Conservation (phyloP, 2,113 vertebrate species). For the Melanocharis versteri region DNA sequence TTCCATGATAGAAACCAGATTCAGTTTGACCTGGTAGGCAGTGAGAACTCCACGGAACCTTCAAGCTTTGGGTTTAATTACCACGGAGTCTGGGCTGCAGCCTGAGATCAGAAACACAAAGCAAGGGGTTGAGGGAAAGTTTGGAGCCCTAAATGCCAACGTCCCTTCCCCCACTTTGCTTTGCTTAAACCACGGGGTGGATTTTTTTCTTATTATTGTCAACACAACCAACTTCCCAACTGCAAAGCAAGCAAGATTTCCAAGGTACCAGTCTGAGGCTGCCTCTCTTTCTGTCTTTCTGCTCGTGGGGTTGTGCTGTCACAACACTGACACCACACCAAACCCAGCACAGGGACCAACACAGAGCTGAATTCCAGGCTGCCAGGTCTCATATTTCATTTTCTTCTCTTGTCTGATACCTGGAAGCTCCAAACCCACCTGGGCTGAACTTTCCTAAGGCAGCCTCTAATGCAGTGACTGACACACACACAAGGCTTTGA, state of each 20-base stretch:
- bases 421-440: neutral
- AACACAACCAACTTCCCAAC: neutral
- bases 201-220: neutral
- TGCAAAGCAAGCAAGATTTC: neutral
- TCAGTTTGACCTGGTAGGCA: conserved; percentile 43
- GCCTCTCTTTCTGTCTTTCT: neutral
- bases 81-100: conserved; percentile 14
- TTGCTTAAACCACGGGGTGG: neutral
- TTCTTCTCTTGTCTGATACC: neutral
- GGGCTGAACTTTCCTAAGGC: neutral
- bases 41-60: conserved; percentile 30
- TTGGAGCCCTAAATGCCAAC: neutral
- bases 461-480: neutral
- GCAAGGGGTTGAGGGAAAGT: neutral
- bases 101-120: conserved; percentile 12
- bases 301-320: neutral
- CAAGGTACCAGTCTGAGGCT: neutral
- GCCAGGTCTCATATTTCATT: neutral
- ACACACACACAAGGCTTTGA: neutral
- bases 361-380: neutral
- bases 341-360: neutral
- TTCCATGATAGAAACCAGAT: conserved; percentile 58
- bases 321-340: neutral
- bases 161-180: neutral
- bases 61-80: conserved; percentile 51